phyloP scores from a whole-genome alignment of 2,797 vertebrate genomes.

The Peromyscus nudipes region DNA sequence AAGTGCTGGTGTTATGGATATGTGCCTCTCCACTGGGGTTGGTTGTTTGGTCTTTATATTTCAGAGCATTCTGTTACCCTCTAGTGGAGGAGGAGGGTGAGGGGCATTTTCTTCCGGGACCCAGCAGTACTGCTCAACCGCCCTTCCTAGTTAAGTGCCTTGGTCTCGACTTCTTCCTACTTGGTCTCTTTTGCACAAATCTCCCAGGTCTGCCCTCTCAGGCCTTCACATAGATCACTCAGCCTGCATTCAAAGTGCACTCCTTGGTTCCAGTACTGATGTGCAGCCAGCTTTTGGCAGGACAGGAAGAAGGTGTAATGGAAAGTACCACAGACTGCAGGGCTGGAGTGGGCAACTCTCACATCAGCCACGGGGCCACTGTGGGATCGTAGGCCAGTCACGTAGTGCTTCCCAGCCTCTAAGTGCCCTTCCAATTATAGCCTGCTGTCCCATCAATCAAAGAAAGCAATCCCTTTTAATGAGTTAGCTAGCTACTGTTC shows the following conservation, averaged over 20 bases:
- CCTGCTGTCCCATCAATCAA: slow-evolving; percentile 40
- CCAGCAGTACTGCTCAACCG: too few relatives aligned
- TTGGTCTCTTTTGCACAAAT: background rate
- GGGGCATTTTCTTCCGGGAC: background rate
- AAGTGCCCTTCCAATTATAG: slow-evolving; percentile 61
- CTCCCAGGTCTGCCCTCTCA: background rate
- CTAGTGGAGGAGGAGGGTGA: background rate
- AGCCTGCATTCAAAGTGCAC: background rate
- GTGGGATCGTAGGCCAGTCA: slow-evolving; percentile 51
- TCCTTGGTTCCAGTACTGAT: background rate
- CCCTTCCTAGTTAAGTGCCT: background rate
- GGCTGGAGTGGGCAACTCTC: background rate
- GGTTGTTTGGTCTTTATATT: background rate
- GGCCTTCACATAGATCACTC: background rate
- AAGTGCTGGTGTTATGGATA: background rate
- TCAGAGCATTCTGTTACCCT: background rate
- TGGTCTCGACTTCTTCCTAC: background rate
- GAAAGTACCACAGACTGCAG: fast-evolving
- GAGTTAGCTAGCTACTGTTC: slow-evolving; percentile 11
- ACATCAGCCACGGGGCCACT: background rate
- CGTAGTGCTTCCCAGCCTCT: background rate
- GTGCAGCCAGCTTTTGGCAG: background rate
- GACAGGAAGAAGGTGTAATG: background rate
- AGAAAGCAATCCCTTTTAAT: slow-evolving; percentile 21
- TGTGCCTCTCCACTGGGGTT: background rate